Percentiles rank a stretch among this genome's conserved stretches.
phyloP scores from a whole-genome alignment of 2,113 vertebrate genomes.

The Pseudorectes ferrugineus region DNA sequence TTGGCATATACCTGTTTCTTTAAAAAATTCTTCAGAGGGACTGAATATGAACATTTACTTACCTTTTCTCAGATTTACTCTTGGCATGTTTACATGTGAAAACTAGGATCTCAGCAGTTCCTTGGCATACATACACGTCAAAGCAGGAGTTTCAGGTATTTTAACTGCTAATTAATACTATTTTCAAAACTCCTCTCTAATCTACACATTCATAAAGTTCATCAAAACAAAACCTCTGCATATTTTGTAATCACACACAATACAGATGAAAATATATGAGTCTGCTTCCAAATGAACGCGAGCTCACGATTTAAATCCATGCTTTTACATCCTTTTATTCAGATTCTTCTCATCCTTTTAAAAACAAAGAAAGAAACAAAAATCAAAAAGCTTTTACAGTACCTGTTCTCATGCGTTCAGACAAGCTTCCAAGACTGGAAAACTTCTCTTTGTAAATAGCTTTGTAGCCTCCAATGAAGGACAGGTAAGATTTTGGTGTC shows the following conservation, averaged over 20 bases:
- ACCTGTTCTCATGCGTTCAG: slow-evolving; percentile 82
- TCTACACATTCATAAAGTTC: background rate
- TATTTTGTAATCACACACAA: background rate
- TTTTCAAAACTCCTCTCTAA: background rate
- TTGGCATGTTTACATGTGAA: background rate
- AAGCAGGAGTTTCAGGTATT: background rate
- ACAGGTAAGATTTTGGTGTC: slow-evolving; percentile 84
- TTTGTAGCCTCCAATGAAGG: slow-evolving; percentile 83
- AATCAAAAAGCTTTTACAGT: background rate
- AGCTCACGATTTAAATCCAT: background rate
- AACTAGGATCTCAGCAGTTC: background rate
- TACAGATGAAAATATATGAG: background rate
- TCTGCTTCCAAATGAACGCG: background rate
- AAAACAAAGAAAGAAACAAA: background rate
- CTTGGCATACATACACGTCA: background rate
- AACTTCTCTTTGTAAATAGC: slow-evolving; percentile 77
- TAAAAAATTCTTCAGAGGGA: background rate
- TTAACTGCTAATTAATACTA: background rate
- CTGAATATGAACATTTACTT: background rate
- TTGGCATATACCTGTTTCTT: background rate
- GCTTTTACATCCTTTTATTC: background rate
- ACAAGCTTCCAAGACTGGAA: slow-evolving; percentile 67
- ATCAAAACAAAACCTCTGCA: background rate
- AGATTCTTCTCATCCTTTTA: background rate
- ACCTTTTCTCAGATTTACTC: background rate